Evolutionary conservation across 2,113 vertebrate genomes (phyloP), one percentile per base, ranked within the genome.

Genomic region (Porphyrio hochstetteri): DNA sequence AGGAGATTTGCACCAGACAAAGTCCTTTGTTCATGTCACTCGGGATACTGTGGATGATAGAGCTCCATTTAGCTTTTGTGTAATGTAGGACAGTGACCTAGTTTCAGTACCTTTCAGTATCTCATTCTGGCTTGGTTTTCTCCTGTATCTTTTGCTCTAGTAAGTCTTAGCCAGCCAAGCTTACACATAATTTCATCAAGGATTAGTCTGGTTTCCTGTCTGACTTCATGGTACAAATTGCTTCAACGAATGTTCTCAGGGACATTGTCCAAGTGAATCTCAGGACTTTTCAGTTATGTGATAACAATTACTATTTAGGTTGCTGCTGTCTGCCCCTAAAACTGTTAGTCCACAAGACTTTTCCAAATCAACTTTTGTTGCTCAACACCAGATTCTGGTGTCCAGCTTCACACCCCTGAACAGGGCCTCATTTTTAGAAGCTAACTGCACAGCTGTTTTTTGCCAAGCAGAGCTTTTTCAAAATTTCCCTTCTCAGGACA

Each of bases 71-170:
- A 82, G 86, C 95, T 85, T 93, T 86, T 91, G 81, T 74, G 74
- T 17, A 93, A 96, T 93, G 88, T 96, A 93, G 96, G 88, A 84
- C 95, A 96, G 74, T 95, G 96, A 97, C 96, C 96, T 89, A 93
- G 46, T 94, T 97, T 95, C 70, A 55, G 52, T 67, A 95, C 86
- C 86, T 95, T 92, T 82, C 95, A 87, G 28, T 84, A 85, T 96
- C 88, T 96, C 70, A 13, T 89, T 85, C 86, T 93, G 83, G 81
- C 91, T 93, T 91, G 57, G 12, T 94, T 96, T 96, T 96, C 95
- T 96, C 93, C 86, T 82, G 50, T 64, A 40, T 86, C 90, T 96
- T 96, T 96, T 95, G 93, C 93, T 96, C 91, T 92, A 93, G 90
- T 93, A 85, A 96, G 74, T 94, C 93, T 89, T 87, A 93, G 91